phyloP scores from a whole-genome alignment of 1,140 invertebrate genomes.

The Diachasmimorpha longicaudata region DNA sequence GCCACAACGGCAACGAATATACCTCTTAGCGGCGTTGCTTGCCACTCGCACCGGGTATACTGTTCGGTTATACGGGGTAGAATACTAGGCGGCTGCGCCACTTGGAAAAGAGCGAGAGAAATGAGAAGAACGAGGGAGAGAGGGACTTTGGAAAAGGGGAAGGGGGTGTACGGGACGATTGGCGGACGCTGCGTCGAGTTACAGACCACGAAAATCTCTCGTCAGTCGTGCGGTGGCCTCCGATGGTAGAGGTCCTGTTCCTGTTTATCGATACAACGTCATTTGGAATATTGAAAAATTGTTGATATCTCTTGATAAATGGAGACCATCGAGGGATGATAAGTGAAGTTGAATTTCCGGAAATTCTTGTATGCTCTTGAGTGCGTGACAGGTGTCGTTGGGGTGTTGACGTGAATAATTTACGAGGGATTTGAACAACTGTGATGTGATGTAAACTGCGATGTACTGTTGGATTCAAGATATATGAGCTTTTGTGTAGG shows the following conservation, averaged over 20 bases:
- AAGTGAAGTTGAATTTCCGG: constrained; percentile 8
- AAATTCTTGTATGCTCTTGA: background rate
- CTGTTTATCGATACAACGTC: background rate
- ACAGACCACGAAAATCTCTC: constrained; percentile 53
- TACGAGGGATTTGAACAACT: background rate
- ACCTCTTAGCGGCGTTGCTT: background rate
- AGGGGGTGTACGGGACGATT: constrained; percentile 40
- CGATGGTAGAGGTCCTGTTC: constrained; percentile 41
- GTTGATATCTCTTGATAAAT: background rate
- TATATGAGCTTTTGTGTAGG: background rate
- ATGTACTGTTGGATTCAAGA: background rate
- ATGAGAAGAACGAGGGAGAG: background rate
- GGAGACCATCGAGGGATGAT: background rate
- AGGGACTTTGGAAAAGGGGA: constrained; percentile 44
- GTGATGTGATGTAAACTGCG: constrained; percentile 13
- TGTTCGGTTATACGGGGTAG: background rate
- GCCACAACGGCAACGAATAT: background rate
- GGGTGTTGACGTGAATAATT: background rate
- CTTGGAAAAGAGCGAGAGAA: constrained; percentile 13
- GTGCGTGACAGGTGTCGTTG: too few species aligned
- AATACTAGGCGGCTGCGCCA: constrained; percentile 23
- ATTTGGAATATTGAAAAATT: background rate
- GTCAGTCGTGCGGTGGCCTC: constrained; percentile 55
- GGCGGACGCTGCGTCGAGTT: constrained; percentile 56
- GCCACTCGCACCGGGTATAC: background rate